Evolutionary conservation across 2,113 vertebrate genomes (phyloP), one percentile per base, ranked within the genome.

Genomic region (Solenodon paradoxus): DNA sequence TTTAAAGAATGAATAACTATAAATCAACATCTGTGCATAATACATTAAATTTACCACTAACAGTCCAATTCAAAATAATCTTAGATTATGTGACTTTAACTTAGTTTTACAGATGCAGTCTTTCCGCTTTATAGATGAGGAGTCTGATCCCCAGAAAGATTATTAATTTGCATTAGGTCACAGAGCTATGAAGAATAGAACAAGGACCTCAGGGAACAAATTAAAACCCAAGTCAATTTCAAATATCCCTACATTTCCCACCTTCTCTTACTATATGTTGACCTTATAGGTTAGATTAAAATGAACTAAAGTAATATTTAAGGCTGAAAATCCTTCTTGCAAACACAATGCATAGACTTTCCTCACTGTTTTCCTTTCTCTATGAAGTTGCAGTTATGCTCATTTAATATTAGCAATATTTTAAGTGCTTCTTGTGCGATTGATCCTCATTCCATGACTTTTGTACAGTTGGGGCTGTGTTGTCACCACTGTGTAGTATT

Each of bases 401-500:
- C 64, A 86, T 82, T 77, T 45, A 90, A 88, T 78, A 87, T 69
- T 47, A 49, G 68, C 55, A 63, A 95, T 95, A 92, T 95, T 95
- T 96, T 95, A 92, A 88, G 57, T 51, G 22, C 74, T 93, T 71
- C 94, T 47, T 63, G 45, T n/a, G 77, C 85, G 95, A 97, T 66
- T 94, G 97, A 97, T 97, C 96, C 92, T 95, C 89, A 92, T 95
- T 95, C 5, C 81, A 47, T 9, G 85, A 53, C 96, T 95, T 90
- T 88, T 79, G 80, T 97, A 94, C 72, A 86, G 97, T 97, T 96
- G 94, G 97, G 97, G 96, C 97, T 98, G 96, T 97, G 97, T 96
- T 97, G 90, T 98, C 98, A 98, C 97, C 97, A 74, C 85, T 59
- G 90, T 98, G 96, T 97, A 97, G 96, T 93, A 97, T 64, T 94